Evolutionary conservation across 2,797 vertebrate genomes (phyloP), one percentile per base, ranked within the genome.

Genomic region (Scomberomorus guttatus): DNA sequence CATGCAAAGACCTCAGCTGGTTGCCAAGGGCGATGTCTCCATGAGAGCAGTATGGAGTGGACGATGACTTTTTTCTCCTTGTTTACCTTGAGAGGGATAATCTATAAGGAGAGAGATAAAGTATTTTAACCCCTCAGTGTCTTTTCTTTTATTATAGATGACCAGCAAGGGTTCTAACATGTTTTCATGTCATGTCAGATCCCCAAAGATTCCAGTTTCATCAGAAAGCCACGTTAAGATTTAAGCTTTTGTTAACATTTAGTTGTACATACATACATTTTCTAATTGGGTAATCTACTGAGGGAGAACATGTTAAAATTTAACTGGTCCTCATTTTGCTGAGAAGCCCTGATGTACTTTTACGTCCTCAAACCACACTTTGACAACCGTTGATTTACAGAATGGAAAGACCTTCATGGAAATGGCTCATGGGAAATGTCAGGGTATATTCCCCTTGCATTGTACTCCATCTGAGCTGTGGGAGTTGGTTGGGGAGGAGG

Each of bases 1-100:
- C 66, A 67, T 84, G 86, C 71, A 75, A 65, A 83, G 79, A 73
- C 67, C 79, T 89, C 80, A 85, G 81, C 82, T 84, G 85, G 88
- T 70, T 84, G 85, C 85, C 84, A 77, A 82, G 54, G 80, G 57
- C 60, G 32, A 75, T 44, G 75, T 78, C 79, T 90, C 77, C 72
- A 73, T 69, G 69, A 84, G 79, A 61, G 56, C 63, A 61, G 32
- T 6, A 44, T 29, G 70, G 57, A 76, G 60, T 29, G 70, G 57
- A 76, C 57, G 44, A 29, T 29, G 65, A 78, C 52, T 78, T 68
- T 60, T 64, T 37, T 67, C 52, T 48, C 24, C 54, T 57, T 77
- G 63, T 75, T 81, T 68, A 74, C 64, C 55, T 72, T 68, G 51
- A 72, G 20, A 56, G 32, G 9, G 37, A 44, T 34, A 18, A 76